A percentile compares a stretch with the other conserved stretches of the same genome.
These are phyloP conservation scores for Carollia perspicillata DNA, from an alignment of 2,113 vertebrate genomes.

Conservation along the genomic window DNA sequence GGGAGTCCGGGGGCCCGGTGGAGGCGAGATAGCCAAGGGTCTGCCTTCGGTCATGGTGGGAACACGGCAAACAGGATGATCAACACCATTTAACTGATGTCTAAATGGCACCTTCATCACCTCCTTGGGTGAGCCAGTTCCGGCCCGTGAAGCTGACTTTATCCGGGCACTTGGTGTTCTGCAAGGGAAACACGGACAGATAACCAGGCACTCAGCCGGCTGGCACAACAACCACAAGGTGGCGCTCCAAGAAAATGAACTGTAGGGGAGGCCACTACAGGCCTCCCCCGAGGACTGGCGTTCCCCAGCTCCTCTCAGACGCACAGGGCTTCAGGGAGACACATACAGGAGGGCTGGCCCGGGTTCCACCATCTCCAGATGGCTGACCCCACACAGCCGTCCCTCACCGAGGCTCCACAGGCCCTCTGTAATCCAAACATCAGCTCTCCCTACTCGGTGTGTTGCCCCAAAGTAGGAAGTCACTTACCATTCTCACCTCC, in stretches of 20 bases:
- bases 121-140: constrained; percentile 95
- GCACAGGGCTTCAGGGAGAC: background rate
- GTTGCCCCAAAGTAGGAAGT: background rate
- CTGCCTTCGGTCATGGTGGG: constrained; percentile 87
- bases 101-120: constrained; percentile 86
- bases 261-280: background rate
- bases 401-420: background rate
- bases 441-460: background rate
- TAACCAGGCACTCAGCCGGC: constrained; percentile 17
- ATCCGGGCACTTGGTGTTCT: constrained; percentile 87
- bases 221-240: constrained; percentile 34
- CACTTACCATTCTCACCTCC: constrained; percentile 97
- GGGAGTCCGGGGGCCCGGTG: constrained; percentile 78
- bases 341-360: background rate
- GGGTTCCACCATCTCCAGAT: background rate
- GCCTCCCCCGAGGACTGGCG: background rate
- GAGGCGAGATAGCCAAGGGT: constrained; percentile 74
- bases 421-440: background rate
- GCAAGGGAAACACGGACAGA: constrained; percentile 64
- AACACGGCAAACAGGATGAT: constrained; percentile 88
- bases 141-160: constrained; percentile 89
- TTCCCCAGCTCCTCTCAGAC: background rate
- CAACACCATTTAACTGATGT: constrained; percentile 97
- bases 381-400: background rate
- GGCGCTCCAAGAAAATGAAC: constrained; percentile 47